A percentile compares a stretch with the other conserved stretches of the same genome.
These are phyloP conservation scores for Scomber japonicus DNA, from an alignment of 2,113 vertebrate species.

Conservation along the genomic window DNA sequence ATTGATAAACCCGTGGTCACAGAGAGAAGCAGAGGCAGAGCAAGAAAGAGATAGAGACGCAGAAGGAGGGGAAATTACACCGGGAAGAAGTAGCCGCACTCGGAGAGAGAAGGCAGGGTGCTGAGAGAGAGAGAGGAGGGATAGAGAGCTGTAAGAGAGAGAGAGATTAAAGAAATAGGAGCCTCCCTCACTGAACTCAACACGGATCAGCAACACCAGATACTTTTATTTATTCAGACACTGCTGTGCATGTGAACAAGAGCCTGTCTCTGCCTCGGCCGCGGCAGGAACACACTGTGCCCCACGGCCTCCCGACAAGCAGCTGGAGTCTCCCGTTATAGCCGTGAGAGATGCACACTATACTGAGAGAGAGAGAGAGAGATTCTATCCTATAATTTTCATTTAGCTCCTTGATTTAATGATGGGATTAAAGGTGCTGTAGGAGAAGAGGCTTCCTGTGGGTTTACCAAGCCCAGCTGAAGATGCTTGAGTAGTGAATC, in stretches of 20 bases:
- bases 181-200: constrained; percentile 76
- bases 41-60: constrained; percentile 46
- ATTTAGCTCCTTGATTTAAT: not conserved
- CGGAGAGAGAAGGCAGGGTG: constrained; percentile 18
- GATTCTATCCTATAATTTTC: constrained; percentile 15
- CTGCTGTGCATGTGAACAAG: constrained; percentile 75
- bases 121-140: constrained; percentile 20
- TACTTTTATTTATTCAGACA: constrained; percentile 88
- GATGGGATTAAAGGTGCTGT: not conserved
- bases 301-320: constrained; percentile 21
- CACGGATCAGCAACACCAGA: constrained; percentile 84
- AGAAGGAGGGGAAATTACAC: constrained; percentile 39
- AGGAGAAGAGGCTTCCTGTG: not conserved
- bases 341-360: constrained; percentile 3
- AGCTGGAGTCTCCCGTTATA: constrained; percentile 28
- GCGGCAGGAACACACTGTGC: constrained; percentile 72
- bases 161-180: constrained; percentile 81
- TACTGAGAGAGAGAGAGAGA: not conserved
- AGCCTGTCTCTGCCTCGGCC: constrained; percentile 58
- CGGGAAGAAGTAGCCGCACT: constrained; percentile 37
- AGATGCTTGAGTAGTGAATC: constrained; percentile 9
- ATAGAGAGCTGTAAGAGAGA: constrained; percentile 11
- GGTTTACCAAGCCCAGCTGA: not conserved
- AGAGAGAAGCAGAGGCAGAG: constrained; percentile 33
- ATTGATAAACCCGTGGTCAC: constrained; percentile 79